Evolutionary conservation across 2,888 invertebrate species (phyloP).

Genomic region (Aphodius granarius): DNA sequence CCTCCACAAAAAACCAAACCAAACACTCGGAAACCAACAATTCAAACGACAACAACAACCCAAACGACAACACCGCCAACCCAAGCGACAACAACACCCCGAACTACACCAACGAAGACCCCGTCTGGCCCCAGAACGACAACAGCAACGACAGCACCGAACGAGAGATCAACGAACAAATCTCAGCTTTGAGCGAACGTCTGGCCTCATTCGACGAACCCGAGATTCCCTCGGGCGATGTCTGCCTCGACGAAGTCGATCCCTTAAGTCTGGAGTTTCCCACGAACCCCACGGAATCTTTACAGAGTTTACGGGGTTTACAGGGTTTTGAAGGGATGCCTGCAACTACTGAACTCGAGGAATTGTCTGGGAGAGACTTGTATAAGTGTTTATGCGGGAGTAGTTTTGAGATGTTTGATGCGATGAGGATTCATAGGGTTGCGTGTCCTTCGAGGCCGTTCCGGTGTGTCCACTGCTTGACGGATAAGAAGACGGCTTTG

Average conservation of each 20-base stretch:
- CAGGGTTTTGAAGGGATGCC: slow-evolving; percentile 20
- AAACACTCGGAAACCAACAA: neutral
- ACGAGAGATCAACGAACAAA: neutral
- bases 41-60: neutral
- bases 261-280: slow-evolving; percentile 24
- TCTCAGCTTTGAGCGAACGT: neutral
- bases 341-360: slow-evolving; percentile 21
- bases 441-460: slow-evolving; percentile 41
- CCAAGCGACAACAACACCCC: neutral
- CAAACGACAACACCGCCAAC: neutral
- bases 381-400: slow-evolving; percentile 58
- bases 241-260: slow-evolving; percentile 23
- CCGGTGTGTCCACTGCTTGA: slow-evolving; percentile 58
- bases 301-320: too few species aligned
- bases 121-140: neutral
- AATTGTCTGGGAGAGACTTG: slow-evolving; percentile 53
- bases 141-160: neutral
- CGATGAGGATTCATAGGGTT: slow-evolving; percentile 53
- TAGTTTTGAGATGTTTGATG: slow-evolving; percentile 43
- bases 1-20: neutral
- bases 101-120: neutral
- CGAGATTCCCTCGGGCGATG: slow-evolving; percentile 12
- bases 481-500: slow-evolving; percentile 51
- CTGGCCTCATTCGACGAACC: slow-evolving; percentile 15
- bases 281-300: slow-evolving; percentile 14